Base-by-base conservation (phyloP, 2,113 vertebrate genomes). In the Meriones unguiculatus region DNA sequence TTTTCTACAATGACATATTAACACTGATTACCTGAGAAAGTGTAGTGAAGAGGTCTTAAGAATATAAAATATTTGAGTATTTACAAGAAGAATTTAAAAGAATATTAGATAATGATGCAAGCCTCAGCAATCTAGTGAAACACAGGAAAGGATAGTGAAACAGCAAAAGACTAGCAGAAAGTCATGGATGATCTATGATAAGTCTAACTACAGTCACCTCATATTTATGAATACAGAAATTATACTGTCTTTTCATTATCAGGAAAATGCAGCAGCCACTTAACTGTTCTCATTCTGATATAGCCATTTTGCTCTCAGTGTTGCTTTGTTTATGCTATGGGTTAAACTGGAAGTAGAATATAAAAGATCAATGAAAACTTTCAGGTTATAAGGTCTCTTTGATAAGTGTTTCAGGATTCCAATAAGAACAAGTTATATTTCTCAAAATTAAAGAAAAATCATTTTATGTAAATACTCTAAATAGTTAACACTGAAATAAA, bases 401-500 rank as follows among this genome's bases (percentile, higher is more conserved):
- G 46, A 84, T 76, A 52, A 84, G 30, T 25, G 38, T 69, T 90
- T 87, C 57, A 93, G 57, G 73, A 91, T 91, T 24, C 32, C 57
- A 80, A 9, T 81, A 30, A 75, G 50, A 82, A 88, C 91, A 82
- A 15, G 72, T 46, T 7, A 5, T 81, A 59, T 54, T 67, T 72
- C 15, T 90, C 32, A 82, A 75, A 91, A 87, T 87, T 28, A 28
- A 96, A 52, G 35, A 81, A 17, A 81, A 25, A 75, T 59, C 4
- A 90, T 77, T 76, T 88, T 69, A 52, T 22, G 67, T n/a, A 81
- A 73, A 41, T 57, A 3, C 12, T 5, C 46, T 38, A 90, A 81
- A 90, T 64, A 52, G 41, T 57, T 62, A 86, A 93, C 50, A 90
- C 4, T 69, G 14, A 96, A 91, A 75, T 11, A 81, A 80, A 87